Conservation (phyloP, 2,797 vertebrate species). For the Brachymystax lenok region DNA sequence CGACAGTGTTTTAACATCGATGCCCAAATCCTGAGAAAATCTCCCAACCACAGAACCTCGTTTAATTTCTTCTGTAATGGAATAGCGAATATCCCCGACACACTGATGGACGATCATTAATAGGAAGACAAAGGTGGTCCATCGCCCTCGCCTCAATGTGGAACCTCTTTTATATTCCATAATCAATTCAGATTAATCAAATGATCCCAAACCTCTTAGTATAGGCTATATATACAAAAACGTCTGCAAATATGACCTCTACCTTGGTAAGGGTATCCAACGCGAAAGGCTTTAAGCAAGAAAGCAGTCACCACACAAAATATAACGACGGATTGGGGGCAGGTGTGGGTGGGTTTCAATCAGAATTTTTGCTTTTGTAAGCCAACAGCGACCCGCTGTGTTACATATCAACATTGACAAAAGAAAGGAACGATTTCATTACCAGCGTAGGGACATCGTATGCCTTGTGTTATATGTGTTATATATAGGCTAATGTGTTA, state of each 20-base stretch:
- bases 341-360: neutral
- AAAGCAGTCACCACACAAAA: neutral
- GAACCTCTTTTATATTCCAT: neutral
- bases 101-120: neutral
- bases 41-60: constrained; percentile 33
- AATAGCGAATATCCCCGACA: constrained; percentile 23
- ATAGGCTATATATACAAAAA: neutral
- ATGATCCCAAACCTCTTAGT: neutral
- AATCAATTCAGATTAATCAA: neutral
- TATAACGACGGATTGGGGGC: neutral
- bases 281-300: neutral
- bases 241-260: neutral
- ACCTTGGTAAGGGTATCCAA: neutral
- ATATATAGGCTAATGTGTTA: too few species aligned
- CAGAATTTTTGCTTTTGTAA: neutral
- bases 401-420: neutral
- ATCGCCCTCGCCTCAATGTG: neutral
- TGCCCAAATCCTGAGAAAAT: constrained; percentile 27
- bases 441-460: too few species aligned
- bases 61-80: constrained; percentile 29
- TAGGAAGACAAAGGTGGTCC: neutral
- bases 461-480: too few species aligned
- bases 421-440: neutral
- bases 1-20: constrained; percentile 13
- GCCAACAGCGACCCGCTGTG: neutral